Evolutionary conservation across 2,888 invertebrate species (phyloP).

Genomic region (Callyntrura guangdongensis): DNA sequence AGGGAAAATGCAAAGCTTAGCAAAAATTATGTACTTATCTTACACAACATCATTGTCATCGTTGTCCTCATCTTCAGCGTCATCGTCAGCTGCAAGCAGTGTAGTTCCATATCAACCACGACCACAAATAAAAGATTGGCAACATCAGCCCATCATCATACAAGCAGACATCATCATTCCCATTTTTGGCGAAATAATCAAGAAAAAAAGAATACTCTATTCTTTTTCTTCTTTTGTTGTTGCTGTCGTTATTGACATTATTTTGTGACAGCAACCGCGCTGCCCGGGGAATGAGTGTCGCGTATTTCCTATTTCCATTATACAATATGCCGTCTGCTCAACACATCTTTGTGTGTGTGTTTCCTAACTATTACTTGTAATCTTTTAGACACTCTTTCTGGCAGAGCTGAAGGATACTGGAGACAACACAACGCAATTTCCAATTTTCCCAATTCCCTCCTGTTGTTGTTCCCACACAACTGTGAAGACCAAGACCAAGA

Average conservation of each 20-base stretch:
- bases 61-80: not conserved
- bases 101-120: too few species aligned
- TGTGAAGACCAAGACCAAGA: too few species aligned
- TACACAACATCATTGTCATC: conserved; percentile 22
- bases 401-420: too few species aligned
- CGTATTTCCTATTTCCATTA: conserved; percentile 14
- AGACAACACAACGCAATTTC: not conserved
- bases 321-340: too few species aligned
- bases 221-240: conserved; percentile 11
- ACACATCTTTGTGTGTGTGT: too few species aligned
- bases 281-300: conserved; percentile 9
- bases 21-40: conserved; percentile 7
- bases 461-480: not conserved
- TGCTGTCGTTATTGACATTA: conserved; percentile 1
- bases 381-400: too few species aligned
- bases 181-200: not conserved
- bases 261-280: not conserved
- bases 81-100: not conserved
- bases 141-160: not conserved
- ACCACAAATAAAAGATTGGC: too few species aligned
- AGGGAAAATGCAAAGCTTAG: conserved; percentile 19
- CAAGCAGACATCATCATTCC: conserved; percentile 48
- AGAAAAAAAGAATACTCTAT: not conserved
- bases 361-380: too few species aligned
- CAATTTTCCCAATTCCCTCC: conserved; percentile 39